These are phyloP conservation scores for Danio aesculapii DNA, from an alignment of 2,797 vertebrate species.

Conservation along the genomic window DNA sequence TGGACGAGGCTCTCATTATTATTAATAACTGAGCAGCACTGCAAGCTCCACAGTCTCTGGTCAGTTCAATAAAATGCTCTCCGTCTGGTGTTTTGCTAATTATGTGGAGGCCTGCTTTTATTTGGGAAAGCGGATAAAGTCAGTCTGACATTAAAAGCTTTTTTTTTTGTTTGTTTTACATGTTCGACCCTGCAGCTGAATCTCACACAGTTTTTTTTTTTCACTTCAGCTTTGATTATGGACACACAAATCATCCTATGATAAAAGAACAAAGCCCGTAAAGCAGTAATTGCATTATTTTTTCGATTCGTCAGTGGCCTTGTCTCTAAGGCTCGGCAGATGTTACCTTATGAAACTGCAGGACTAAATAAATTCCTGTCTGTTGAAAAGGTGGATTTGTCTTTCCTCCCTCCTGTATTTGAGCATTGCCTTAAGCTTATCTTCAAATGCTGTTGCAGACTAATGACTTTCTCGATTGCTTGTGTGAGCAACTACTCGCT, in stretches of 20 bases:
- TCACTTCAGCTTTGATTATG: conserved; percentile 12
- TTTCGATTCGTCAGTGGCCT: conserved; percentile 8
- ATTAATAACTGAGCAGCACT: conserved; percentile 26
- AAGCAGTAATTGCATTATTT: conserved; percentile 27
- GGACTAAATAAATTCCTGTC: neutral
- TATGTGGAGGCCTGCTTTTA: conserved; percentile 24
- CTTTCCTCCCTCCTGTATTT: neutral
- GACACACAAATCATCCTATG: conserved; percentile 4
- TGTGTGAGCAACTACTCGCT: conserved; percentile 11
- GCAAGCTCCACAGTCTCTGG: conserved; percentile 1
- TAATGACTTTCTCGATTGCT: conserved; percentile 19
- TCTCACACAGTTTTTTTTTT: conserved; percentile 11
- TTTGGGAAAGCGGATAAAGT: neutral
- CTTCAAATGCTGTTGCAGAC: conserved; percentile 21
- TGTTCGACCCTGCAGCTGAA: conserved; percentile 27
- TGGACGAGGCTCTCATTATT: conserved; percentile 10
- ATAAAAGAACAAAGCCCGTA: conserved; percentile 11
- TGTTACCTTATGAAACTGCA: conserved; percentile 8
- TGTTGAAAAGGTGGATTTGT: conserved; percentile 20
- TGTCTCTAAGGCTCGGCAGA: neutral
- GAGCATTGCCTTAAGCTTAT: conserved; percentile 12
- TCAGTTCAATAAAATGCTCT: conserved; percentile 13
- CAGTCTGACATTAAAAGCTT: conserved; percentile 16
- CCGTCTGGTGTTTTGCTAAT: neutral
- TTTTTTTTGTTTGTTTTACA: conserved; percentile 16